Conservation (phyloP, 2,888 invertebrate species). For the Eupithecia exiguata region DNA sequence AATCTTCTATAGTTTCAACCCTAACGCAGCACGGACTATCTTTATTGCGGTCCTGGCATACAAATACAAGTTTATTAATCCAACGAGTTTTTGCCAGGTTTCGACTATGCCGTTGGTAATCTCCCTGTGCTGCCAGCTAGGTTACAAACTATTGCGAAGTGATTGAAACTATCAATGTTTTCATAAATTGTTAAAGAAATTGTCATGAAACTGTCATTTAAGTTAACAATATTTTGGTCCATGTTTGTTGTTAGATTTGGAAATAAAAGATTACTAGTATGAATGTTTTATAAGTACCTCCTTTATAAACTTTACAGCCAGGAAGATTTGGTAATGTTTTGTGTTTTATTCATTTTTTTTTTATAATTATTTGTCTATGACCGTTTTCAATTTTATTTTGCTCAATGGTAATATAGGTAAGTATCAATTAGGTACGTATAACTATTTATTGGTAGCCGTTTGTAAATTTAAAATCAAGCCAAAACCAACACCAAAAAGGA, state of each 20-base stretch:
- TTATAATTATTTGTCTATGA: background rate
- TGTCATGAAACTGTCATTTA: too few species aligned
- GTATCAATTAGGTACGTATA: background rate
- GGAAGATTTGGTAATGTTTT: background rate
- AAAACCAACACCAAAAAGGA: background rate
- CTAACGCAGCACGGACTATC: conserved; percentile 33
- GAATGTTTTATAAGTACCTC: background rate
- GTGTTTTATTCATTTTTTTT: too few species aligned
- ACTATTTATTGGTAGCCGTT: background rate
- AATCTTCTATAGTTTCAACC: conserved; percentile 12
- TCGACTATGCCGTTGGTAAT: conserved; percentile 51
- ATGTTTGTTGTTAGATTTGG: background rate
- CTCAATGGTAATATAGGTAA: background rate
- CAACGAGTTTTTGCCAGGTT: conserved; percentile 47
- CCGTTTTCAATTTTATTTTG: background rate
- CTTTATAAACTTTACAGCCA: background rate
- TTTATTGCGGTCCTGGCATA: conserved; percentile 38
- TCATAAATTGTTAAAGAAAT: too few species aligned
- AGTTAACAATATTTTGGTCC: background rate
- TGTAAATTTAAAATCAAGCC: background rate
- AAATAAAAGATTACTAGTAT: background rate
- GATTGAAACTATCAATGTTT: background rate
- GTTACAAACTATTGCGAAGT: background rate
- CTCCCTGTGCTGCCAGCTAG: conserved; percentile 49
- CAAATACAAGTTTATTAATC: conserved; percentile 51